Percentiles rank a stretch among this genome's conserved stretches.
Conservation (phyloP, 2,888 invertebrate species). For the Charanyca ferruginea region DNA sequence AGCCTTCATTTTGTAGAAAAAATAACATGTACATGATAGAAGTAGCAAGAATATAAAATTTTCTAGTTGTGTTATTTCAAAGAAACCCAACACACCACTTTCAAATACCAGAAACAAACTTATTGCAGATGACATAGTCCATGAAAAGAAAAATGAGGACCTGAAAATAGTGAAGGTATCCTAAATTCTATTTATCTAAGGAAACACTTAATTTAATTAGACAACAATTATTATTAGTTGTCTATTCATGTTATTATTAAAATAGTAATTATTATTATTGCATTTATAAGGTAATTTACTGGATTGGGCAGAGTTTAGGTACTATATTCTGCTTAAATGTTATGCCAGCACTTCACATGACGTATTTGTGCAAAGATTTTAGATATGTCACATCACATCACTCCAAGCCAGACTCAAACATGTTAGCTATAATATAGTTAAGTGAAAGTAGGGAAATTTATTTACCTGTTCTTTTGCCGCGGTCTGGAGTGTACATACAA, state of each 20-base stretch:
- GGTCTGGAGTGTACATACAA: constrained; percentile 85
- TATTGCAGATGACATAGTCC: constrained; percentile 93
- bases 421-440: constrained; percentile 21
- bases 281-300: too few species aligned
- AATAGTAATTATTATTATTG: too few species aligned
- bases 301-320: too few species aligned
- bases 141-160: constrained; percentile 94
- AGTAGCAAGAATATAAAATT: constrained; percentile 84
- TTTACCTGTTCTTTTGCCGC: constrained; percentile 85
- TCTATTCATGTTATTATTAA: too few species aligned
- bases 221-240: too few species aligned
- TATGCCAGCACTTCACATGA: too few species aligned
- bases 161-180: constrained; percentile 74
- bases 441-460: constrained; percentile 41
- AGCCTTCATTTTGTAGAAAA: constrained; percentile 86
- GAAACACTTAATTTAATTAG: too few species aligned
- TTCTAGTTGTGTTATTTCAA: constrained; percentile 92
- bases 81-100: constrained; percentile 92
- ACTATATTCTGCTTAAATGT: too few species aligned
- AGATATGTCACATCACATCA: too few species aligned
- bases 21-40: constrained; percentile 80
- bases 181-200: not conserved
- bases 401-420: not conserved
- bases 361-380: too few species aligned
- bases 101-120: constrained; percentile 94